Evolutionary conservation across 2,888 invertebrate species (phyloP), one percentile per base, ranked within the genome.

Genomic region (Heteromyza rotundicornis): DNA sequence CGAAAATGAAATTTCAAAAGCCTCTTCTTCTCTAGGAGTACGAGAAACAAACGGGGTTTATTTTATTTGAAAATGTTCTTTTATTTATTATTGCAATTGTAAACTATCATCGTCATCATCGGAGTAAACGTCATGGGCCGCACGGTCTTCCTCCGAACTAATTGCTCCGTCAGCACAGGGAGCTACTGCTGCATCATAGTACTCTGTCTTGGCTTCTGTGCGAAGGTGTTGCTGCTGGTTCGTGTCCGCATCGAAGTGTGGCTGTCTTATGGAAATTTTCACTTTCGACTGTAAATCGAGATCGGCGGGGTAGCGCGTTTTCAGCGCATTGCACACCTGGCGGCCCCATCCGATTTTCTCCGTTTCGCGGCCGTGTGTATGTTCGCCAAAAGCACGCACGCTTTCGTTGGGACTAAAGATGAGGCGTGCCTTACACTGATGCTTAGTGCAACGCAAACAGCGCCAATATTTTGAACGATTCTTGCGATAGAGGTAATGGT

Each of bases 401-500:
- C 68, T 58, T 17, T 69, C 69, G 57, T 71, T 66, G 2, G 67
- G 60, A 47, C 71, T 70, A 36, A 77, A 66, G 60, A 76, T 78
- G 2, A 80, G 64, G 27, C 76, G 74, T 47, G 76, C 74, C 60
- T 67, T 72, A 60, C 79, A 80, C 62, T 72, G 73, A 54, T 70
- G 68, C 66, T 76, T 76, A 8, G 74, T 72, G 57, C 75, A 74
- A 14, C 76, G 72, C 49, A 77, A 68, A 35, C 80, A 80, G 51
- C 78, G 68, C 79, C 79, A 80, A 62, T 80, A 78, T 63, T 71
- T 74, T 20, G 69, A 72, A 10, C 78, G 74, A 70, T 78, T 78
- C 57, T 73, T 74, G 3, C 79, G 75, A 70, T 72, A 80, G 20
- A 80, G 67, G 69, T 73, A 80, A 59, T 75, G 71, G 50, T 76